These are phyloP conservation scores for Harpagifer antarcticus DNA, from an alignment of 2,797 vertebrate species.

Conservation along the genomic window DNA sequence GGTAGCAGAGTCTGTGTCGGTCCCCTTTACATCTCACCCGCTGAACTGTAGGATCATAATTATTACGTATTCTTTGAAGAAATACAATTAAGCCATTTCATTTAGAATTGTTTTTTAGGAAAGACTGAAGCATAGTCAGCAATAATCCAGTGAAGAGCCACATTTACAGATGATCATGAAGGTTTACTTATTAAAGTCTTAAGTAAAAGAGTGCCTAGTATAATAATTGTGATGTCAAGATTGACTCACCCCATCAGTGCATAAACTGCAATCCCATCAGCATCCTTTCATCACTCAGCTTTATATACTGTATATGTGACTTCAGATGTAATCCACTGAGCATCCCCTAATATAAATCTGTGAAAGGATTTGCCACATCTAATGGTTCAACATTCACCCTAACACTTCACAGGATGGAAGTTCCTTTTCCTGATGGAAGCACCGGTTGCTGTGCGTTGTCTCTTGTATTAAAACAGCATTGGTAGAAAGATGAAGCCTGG, in stretches of 20 bases:
- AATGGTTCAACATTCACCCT: background rate
- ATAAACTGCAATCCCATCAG: background rate
- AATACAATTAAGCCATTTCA: background rate
- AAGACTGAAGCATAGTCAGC: slow-evolving; percentile 24
- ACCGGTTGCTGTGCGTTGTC: no score
- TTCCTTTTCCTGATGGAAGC: background rate
- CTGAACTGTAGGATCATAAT: background rate
- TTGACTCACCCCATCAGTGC: slow-evolving; percentile 2
- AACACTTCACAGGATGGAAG: background rate
- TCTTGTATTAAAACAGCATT: background rate
- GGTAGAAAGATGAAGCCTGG: background rate
- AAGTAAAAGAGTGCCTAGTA: slow-evolving; percentile 51
- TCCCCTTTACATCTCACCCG: background rate
- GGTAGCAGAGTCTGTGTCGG: background rate
- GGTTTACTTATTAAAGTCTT: slow-evolving; percentile 12
- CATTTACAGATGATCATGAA: slow-evolving; percentile 4
- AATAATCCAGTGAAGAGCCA: slow-evolving; percentile 28
- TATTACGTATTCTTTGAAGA: background rate
- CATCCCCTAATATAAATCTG: slow-evolving; percentile 8
- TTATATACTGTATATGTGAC: slow-evolving; percentile 3
- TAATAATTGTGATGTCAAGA: slow-evolving; percentile 46
- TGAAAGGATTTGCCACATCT: background rate
- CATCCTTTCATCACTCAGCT: background rate
- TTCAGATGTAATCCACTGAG: slow-evolving; percentile 30
- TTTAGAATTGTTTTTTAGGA: background rate